A percentile compares a stretch with the other conserved stretches of the same genome.
phyloP scores from a whole-genome alignment of 2,797 vertebrate species.

The Clarias fuscus region DNA sequence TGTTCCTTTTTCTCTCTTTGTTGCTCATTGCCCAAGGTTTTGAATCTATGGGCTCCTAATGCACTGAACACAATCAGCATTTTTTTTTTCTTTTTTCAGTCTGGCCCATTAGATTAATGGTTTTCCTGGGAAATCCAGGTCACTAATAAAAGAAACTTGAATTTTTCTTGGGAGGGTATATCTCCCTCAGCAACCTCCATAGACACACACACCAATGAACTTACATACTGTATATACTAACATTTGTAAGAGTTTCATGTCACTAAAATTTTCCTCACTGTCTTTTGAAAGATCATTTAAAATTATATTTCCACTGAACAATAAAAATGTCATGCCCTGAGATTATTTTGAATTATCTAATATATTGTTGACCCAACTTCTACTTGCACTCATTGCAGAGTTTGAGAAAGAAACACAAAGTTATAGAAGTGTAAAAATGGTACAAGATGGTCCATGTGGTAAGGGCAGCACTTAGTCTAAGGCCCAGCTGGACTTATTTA shows the following conservation, averaged over 20 bases:
- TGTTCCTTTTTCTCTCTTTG: slow-evolving; percentile 39
- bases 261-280: not conserved
- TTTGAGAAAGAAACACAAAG: slow-evolving; percentile 13
- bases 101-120: slow-evolving; percentile 37
- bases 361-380: not conserved
- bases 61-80: slow-evolving; percentile 1
- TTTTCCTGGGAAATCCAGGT: slow-evolving; percentile 28
- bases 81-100: not conserved
- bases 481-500: slow-evolving; percentile 28
- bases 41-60: not conserved
- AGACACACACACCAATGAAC: too few species aligned
- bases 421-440: not conserved
- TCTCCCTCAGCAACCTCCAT: not conserved
- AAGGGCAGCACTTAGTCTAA: slow-evolving; percentile 21
- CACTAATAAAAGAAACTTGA: slow-evolving; percentile 30
- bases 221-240: slow-evolving; percentile 7
- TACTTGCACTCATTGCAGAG: not conserved
- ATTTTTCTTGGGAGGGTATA: slow-evolving; percentile 40
- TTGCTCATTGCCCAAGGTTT: slow-evolving; percentile 29
- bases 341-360: not conserved
- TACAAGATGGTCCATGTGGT: slow-evolving; percentile 23
- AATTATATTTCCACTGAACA: not conserved
- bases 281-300: not conserved
- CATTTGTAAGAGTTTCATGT: slow-evolving; percentile 25
- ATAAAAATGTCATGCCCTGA: not conserved